A percentile compares a stretch with the other conserved stretches of the same genome.
Conservation (phyloP, 2,888 invertebrate species). For the Macrophya annulata region DNA sequence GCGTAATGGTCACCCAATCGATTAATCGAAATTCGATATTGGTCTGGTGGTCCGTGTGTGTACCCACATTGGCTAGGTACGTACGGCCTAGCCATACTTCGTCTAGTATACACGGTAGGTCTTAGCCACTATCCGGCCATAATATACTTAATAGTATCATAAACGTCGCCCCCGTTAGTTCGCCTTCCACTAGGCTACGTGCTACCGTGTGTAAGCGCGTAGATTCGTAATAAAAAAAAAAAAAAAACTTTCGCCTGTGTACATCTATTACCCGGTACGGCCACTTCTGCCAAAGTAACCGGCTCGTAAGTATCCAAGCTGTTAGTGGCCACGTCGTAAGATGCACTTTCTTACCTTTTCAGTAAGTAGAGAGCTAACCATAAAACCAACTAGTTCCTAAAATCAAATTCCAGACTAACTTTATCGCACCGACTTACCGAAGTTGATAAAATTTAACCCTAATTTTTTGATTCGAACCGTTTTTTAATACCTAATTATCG, state of each 20-base stretch:
- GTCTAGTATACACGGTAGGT: constrained; percentile 11
- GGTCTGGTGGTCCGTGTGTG: constrained; percentile 50
- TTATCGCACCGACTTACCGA: background rate
- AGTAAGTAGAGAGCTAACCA: background rate
- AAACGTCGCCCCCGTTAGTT: constrained; percentile 70
- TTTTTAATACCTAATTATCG: no score
- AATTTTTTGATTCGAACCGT: background rate
- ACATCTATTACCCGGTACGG: constrained; percentile 30
- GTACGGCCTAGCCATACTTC: background rate
- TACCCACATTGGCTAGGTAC: constrained; percentile 31
- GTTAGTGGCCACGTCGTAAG: background rate
- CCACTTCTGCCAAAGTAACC: constrained; percentile 33
- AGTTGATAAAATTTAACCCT: background rate
- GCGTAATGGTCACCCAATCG: constrained; percentile 73
- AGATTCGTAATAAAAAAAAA: constrained; percentile 25
- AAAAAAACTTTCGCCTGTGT: constrained; percentile 3
- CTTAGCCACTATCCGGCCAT: constrained; percentile 60
- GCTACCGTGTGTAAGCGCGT: constrained; percentile 3
- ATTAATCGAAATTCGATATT: constrained; percentile 79
- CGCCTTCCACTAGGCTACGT: constrained; percentile 59
- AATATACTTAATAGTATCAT: constrained; percentile 75
- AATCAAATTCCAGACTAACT: constrained; percentile 8
- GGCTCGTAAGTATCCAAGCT: background rate
- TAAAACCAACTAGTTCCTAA: background rate
- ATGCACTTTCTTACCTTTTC: constrained; percentile 21